Evolutionary conservation across 2,888 invertebrate species (phyloP).

Genomic region (Amblyjoppa proteus): DNA sequence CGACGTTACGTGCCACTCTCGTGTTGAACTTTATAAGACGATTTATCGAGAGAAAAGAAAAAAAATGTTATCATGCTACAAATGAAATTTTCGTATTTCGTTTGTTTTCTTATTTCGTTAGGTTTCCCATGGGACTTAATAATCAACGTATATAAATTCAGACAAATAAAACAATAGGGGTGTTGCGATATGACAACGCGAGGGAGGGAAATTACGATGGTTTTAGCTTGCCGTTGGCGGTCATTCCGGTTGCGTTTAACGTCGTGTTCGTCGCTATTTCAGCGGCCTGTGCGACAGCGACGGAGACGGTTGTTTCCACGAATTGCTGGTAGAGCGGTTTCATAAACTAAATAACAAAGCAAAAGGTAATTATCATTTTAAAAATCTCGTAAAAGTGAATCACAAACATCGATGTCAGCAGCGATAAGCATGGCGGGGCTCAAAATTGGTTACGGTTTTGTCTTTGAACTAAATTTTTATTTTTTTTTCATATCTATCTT

Average conservation of each 20-base stretch:
- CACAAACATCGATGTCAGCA: conserved; percentile 2
- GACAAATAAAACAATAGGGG: conserved; percentile 34
- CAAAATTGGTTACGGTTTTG: conserved; percentile 10
- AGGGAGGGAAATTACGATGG: conserved; percentile 86
- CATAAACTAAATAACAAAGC: conserved; percentile 88
- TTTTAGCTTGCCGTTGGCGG: conserved; percentile 88
- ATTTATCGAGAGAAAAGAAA: conserved; percentile 35
- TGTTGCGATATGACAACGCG: conserved; percentile 50
- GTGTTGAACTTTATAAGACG: conserved; percentile 51
- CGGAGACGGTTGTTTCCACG: conserved; percentile 93
- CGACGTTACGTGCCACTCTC: conserved; percentile 52
- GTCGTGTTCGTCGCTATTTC: conserved; percentile 88
- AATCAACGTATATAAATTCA: conserved; percentile 51
- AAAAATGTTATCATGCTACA: conserved; percentile 72
- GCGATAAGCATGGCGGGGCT: conserved; percentile 36
- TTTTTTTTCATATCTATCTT: conserved; percentile 19
- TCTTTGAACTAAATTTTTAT: neutral
- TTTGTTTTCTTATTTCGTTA: conserved; percentile 67
- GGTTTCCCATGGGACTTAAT: conserved; percentile 47
- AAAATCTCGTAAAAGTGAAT: neutral
- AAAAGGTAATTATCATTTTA: neutral
- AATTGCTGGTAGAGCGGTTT: conserved; percentile 93
- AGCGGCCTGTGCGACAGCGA: conserved; percentile 92
- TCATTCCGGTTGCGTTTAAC: conserved; percentile 81
- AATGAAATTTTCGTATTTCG: conserved; percentile 59